phyloP scores from a whole-genome alignment of 2,113 vertebrate genomes.

The Seriola rivoliana region DNA sequence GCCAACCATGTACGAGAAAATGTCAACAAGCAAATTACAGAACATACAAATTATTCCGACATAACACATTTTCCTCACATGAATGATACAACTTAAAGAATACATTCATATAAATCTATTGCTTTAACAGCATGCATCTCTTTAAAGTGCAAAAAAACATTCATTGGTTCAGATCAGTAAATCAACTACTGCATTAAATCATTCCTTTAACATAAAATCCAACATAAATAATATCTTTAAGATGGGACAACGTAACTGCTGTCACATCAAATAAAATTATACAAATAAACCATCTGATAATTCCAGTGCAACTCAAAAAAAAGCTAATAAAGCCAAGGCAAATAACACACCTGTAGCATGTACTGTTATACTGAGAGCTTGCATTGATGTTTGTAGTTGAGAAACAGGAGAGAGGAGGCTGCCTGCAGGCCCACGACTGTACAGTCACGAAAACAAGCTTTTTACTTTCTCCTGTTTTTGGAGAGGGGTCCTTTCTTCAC shows the following conservation, averaged over 20 bases:
- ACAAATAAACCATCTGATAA: slow-evolving; percentile 29
- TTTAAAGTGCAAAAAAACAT: slow-evolving; percentile 71
- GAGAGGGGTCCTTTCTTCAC: background rate
- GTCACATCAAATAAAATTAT: slow-evolving; percentile 8
- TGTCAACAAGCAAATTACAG: slow-evolving; percentile 11
- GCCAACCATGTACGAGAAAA: background rate
- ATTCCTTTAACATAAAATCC: slow-evolving; percentile 23
- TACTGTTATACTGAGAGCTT: slow-evolving; percentile 18
- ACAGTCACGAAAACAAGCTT: background rate
- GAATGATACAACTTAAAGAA: slow-evolving; percentile 17
- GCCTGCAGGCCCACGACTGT: background rate
- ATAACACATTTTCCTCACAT: slow-evolving; percentile 14
- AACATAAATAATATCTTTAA: slow-evolving; percentile 22
- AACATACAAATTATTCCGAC: slow-evolving; percentile 12
- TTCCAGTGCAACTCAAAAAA: slow-evolving; percentile 27
- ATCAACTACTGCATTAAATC: slow-evolving; percentile 45
- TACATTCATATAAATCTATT: slow-evolving; percentile 65
- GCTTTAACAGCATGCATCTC: slow-evolving; percentile 66
- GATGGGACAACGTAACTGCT: slow-evolving; percentile 26
- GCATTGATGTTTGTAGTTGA: slow-evolving; percentile 48
- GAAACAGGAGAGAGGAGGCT: background rate
- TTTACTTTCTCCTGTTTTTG: background rate
- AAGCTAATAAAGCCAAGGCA: slow-evolving; percentile 20
- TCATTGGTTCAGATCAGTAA: slow-evolving; percentile 56
- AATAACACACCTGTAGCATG: slow-evolving; percentile 10